Evolutionary conservation across 2,888 invertebrate genomes (phyloP).

Genomic region (Scaptomyza polygonia): DNA sequence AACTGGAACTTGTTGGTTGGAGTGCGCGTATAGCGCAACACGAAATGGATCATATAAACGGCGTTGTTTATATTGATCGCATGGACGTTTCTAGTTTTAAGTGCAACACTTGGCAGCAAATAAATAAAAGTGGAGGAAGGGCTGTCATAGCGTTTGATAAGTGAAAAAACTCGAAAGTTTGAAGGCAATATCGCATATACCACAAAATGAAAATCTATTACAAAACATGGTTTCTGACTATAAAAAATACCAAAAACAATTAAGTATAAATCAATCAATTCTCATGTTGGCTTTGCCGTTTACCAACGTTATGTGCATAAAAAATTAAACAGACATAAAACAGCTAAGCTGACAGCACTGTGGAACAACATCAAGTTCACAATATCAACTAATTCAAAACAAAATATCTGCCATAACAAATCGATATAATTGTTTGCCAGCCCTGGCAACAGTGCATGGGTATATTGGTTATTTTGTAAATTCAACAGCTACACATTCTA

Average conservation of each 20-base stretch:
- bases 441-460: not conserved
- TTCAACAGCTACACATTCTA: not conserved
- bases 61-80: constrained; percentile 89
- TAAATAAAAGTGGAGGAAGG: constrained; percentile 88
- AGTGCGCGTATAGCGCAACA: constrained; percentile 91
- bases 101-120: constrained; percentile 86
- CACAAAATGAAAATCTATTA: not conserved
- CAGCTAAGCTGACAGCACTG: not conserved
- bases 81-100: constrained; percentile 89
- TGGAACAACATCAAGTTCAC: not conserved
- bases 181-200: not conserved
- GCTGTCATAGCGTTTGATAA: constrained; percentile 86
- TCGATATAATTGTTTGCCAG: constrained; percentile 8
- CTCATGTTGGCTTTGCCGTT: no score
- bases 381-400: not conserved
- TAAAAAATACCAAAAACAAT: no score
- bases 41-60: constrained; percentile 91
- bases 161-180: constrained; percentile 24
- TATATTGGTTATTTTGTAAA: not conserved
- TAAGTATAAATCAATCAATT: no score
- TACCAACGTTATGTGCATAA: no score
- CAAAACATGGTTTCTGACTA: no score
- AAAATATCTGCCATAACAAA: constrained; percentile 10
- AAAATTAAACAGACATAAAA: not conserved
- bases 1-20: constrained; percentile 87